Evolutionary conservation across 2,888 invertebrate genomes (phyloP), one percentile per base, ranked within the genome.

Genomic region (Sinhomidia bicolor): DNA sequence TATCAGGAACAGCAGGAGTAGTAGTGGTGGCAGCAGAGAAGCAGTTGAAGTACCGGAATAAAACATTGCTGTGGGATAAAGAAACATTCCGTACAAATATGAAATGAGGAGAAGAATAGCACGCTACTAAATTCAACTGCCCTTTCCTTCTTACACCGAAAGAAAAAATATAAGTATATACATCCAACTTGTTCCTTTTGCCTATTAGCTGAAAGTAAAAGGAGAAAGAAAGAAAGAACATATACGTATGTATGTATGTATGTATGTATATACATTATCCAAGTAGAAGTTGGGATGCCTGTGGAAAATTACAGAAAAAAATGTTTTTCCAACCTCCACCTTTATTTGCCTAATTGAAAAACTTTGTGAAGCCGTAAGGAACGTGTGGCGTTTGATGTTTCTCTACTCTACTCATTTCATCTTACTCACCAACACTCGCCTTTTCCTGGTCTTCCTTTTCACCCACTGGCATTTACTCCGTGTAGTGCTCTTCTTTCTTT

Each of bases 341-440:
- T 92, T 92, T 92, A 92, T 92, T 92, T 92, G 91, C 91, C 92
- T 92, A 92, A 92, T 92, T 92, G 92, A 92, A 92, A 92, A 92
- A 92, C 91, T 92, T 92, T 91, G 89, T 62, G 74, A 85, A 83
- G 83, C 88, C 88, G 88, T 88, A 89, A 89, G 90, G 88, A 89
- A 90, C 89, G 89, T 89, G 82, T 86, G 86, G 83, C 86, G 82
- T 85, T 85, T 85, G 89, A 85, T 89, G 88, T 88, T 83, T 83
- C n/a, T n/a, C n/a, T n/a, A n/a, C 47, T 87, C 82, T 51, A 74
- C 82, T 79, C 87, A 81, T 87, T 87, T 87, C 87, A 74, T 71
- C 80, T 80, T 57, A 68, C 71, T 71, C 79, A 86, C 68, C 86
- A 85, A 80, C 86, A 80, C 86, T 57, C 82, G 62, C 51, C 57